Evolutionary conservation across 53 echinoderm and acorn worm genomes (phyloP), one percentile per base, ranked within the genome.

Genomic region (Henricia sp.): DNA sequence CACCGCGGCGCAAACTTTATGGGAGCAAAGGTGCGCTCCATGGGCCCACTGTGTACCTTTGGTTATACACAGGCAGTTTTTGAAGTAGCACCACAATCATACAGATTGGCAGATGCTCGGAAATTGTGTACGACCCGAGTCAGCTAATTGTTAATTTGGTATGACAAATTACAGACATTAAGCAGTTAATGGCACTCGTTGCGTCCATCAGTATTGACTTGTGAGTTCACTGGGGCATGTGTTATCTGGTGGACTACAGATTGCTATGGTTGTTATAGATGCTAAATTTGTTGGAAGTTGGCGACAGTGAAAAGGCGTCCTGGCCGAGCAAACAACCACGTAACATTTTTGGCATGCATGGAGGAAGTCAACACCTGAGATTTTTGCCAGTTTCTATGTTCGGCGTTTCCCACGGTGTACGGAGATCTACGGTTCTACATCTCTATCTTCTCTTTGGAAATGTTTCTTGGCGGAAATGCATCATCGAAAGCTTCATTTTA

Each of bases 101-200:
- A 34, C 19, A n/a, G n/a, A n/a, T 23, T 59, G 41, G 39, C 42
- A 41, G 59, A 58, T 56, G 58, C 23, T 36, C 3, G 17, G 3
- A 40, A 59, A 76, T 54, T 37, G 33, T 73, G 67, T 33, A 53
- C 37, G 36, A 52, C 13, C 52, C 10, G 20, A 30, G 73, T 35
- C 52, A 34, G 40, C 67, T 67, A 40, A 33, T 37, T 54, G 37
- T 73, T 29, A 16, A 60, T 34, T 29, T 34, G 30, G 62, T 25
- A 32, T 60, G 33, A 60, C 33, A 56, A 60, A 60, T 32, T 34
- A 34, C 13, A 13, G 16, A 34, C 28, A 30, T 30, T 60, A 14
- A 32, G 11, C 33, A 23, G 62, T 60, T 10, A 20, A 33, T 71
- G 50, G 29, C 50, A 51, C 50, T 52, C 28, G 30, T 71, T 71